Percentiles rank a stretch among this genome's conserved stretches.
Evolutionary conservation across 2,113 vertebrate species (phyloP).

Genomic region (Aspidoscelis tigris): DNA sequence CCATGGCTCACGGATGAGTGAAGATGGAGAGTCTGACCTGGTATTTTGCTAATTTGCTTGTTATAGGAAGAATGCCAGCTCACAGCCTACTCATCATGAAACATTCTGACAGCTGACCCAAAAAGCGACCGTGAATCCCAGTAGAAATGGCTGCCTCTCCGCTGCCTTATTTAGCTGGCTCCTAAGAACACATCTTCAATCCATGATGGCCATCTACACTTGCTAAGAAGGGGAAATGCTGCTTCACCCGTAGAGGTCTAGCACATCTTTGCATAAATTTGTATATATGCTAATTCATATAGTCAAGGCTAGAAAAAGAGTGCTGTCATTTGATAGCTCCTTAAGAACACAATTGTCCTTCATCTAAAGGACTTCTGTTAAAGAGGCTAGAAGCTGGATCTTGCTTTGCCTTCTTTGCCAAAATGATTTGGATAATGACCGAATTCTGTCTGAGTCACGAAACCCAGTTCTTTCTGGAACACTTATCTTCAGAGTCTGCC

Average conservation of each 20-base stretch:
- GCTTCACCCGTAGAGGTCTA: neutral
- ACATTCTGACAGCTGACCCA: slow-evolving; percentile 61
- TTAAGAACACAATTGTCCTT: neutral
- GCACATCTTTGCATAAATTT: neutral
- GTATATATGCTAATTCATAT: neutral
- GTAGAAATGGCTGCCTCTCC: slow-evolving; percentile 64
- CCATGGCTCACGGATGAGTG: neutral
- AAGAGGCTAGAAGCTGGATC: neutral
- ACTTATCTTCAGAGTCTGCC: neutral
- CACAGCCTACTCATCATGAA: slow-evolving; percentile 37
- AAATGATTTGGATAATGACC: neutral
- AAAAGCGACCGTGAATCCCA: slow-evolving; percentile 52
- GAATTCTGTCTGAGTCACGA: neutral
- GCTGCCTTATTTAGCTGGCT: slow-evolving; percentile 43
- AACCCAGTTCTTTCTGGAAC: neutral
- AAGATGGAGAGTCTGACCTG: neutral
- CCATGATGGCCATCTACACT: neutral
- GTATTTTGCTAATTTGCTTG: neutral
- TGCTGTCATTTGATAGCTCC: neutral
- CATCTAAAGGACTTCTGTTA: neutral
- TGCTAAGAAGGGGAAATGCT: neutral
- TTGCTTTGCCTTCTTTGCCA: neutral
- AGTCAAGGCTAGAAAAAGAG: neutral
- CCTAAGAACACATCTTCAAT: slow-evolving; percentile 3
- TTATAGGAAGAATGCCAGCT: neutral